Evolutionary conservation across 2,888 invertebrate species (phyloP).

Genomic region (Saturnia japonica): DNA sequence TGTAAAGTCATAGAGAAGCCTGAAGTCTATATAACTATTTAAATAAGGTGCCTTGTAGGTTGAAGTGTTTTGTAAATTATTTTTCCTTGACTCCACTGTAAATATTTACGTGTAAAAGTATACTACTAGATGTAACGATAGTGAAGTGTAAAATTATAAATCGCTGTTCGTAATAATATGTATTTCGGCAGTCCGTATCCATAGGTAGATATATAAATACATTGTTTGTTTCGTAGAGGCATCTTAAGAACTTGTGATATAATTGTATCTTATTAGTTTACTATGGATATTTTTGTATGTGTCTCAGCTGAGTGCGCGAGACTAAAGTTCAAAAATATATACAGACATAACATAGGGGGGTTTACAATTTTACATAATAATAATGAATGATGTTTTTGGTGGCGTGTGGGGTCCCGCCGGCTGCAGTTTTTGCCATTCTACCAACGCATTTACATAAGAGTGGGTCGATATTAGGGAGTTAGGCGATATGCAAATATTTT

Average conservation of each 20-base stretch:
- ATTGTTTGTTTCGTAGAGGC: slow-evolving; percentile 80
- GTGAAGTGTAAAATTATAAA: slow-evolving; percentile 72
- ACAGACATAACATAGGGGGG: slow-evolving; percentile 74
- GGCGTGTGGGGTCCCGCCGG: slow-evolving; percentile 72
- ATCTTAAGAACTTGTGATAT: slow-evolving; percentile 81
- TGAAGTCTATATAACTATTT: slow-evolving; percentile 78
- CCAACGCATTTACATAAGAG: slow-evolving; percentile 73
- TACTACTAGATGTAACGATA: slow-evolving; percentile 74
- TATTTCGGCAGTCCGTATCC: slow-evolving; percentile 62
- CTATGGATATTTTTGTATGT: slow-evolving; percentile 60
- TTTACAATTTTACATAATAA: slow-evolving; percentile 71
- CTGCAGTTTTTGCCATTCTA: slow-evolving; percentile 71
- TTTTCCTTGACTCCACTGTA: slow-evolving; percentile 75
- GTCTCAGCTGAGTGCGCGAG: slow-evolving; percentile 39
- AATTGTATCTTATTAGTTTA: slow-evolving; percentile 76
- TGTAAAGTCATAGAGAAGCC: slow-evolving; percentile 80
- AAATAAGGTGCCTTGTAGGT: slow-evolving; percentile 79
- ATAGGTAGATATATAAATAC: slow-evolving; percentile 71
- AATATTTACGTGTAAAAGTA: slow-evolving; percentile 76
- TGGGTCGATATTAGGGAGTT: slow-evolving; percentile 71
- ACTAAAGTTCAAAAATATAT: slow-evolving; percentile 70
- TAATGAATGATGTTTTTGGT: slow-evolving; percentile 62
- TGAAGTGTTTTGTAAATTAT: slow-evolving; percentile 78
- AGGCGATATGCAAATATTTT: slow-evolving; percentile 81
- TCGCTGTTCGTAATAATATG: slow-evolving; percentile 61